Base-by-base conservation (phyloP, 2,888 invertebrate species). In the Erebia aethiops region DNA sequence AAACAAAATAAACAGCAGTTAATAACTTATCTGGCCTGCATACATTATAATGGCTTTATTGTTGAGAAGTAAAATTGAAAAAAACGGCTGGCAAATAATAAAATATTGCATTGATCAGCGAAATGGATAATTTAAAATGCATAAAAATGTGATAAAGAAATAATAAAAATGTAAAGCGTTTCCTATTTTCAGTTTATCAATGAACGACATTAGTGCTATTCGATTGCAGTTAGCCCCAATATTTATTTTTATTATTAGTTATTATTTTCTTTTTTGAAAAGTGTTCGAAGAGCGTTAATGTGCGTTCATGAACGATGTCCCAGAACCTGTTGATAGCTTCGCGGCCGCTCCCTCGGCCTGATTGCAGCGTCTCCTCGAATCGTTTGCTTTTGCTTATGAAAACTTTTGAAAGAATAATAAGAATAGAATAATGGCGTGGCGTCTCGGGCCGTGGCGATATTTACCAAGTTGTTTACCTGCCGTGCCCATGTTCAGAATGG, bases 401-500 rank as follows among this genome's bases (percentile, higher is more conserved):
- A 88, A 88, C 88, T 91, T 92, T 87, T 84, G 84, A 88, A 90
- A 79, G 85, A 85, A 84, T 82, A 85, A 86, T 46, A 80, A 87
- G 83, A 87, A 85, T 86, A 90, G 84, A 86, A 82, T 88, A 91
- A 91, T 92, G 93, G 94, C 93, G 93, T 93, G 93, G 92, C 93
- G 89, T 93, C 93, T 92, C 93, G 93, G 92, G 92, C 91, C 91
- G 89, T 88, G 88, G 89, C 87, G 96, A 97, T 97, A 97, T 97
- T 97, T 97, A 97, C 97, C 97, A 96, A 97, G 96, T 95, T 97
- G 97, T 97, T 97, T 97, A 98, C 98, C 98, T 96, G 99, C 99
- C 91, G 98, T 98, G 94, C 99, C 99, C 98, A 98, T 98, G 95
- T 98, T 98, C 94, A 99, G 96, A 94, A 99, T 99, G 95, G 98